phyloP scores from a whole-genome alignment of 92 coral and sea anemone genomes.

The Palythoa grandiflora region DNA sequence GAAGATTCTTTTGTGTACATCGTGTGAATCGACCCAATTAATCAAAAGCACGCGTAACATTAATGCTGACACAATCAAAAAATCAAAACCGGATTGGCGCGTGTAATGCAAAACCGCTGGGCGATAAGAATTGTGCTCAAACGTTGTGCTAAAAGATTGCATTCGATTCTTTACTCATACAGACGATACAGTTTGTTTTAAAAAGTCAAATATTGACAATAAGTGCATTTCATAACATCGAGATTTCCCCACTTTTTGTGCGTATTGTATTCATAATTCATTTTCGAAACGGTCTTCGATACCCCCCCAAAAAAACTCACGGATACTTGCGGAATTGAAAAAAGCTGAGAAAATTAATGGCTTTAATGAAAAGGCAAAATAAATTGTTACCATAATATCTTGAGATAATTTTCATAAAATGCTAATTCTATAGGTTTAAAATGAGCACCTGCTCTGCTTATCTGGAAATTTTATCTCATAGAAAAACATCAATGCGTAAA shows the following conservation, averaged over 20 bases:
- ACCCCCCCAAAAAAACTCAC: constrained; percentile 1
- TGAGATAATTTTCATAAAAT: constrained; percentile 15
- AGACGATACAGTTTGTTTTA: constrained; percentile 3
- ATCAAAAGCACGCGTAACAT: background rate
- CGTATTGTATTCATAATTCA: no score
- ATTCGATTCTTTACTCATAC: background rate
- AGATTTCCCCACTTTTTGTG: background rate
- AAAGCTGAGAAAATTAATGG: background rate
- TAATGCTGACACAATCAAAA: background rate
- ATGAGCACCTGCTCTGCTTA: constrained; percentile 34
- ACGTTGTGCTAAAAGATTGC: background rate
- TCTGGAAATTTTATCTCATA: background rate
- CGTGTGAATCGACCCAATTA: constrained; percentile 5
- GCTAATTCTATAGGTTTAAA: constrained; percentile 31
- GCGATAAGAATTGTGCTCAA: background rate
- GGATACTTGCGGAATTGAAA: background rate
- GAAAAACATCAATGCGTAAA: background rate
- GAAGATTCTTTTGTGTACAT: constrained; percentile 11
- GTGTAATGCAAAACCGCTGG: constrained; percentile 13
- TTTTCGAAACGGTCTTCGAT: background rate
- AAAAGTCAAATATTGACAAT: background rate
- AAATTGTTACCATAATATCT: constrained; percentile 8
- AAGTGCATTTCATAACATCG: background rate
- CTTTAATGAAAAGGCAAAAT: constrained; percentile 18
- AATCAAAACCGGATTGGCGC: background rate